Percentiles rank a stretch among this genome's conserved stretches.
These are phyloP conservation scores for Pelmatolapia mariae DNA, from an alignment of 2,113 vertebrate genomes.

Conservation along the genomic window DNA sequence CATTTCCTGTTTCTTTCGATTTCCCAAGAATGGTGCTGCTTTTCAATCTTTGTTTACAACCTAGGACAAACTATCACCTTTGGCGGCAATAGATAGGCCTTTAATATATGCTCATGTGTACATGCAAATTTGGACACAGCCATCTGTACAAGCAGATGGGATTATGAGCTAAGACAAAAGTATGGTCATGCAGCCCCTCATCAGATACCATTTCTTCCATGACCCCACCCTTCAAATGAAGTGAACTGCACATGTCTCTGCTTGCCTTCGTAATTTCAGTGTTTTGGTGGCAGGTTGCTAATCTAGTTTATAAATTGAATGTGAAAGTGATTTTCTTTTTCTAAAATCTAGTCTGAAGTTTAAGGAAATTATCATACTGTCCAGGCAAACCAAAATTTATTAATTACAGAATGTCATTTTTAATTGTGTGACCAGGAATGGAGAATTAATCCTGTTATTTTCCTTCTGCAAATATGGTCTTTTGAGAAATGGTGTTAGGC, in stretches of 20 bases:
- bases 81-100: not conserved
- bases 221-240: constrained; percentile 17
- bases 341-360: not conserved
- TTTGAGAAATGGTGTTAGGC: not conserved
- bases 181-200: not conserved
- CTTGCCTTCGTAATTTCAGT: constrained; percentile 7
- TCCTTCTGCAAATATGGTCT: not conserved
- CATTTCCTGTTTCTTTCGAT: not conserved
- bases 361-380: not conserved
- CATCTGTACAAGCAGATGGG: not conserved
- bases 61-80: not conserved
- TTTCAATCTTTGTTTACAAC: not conserved
- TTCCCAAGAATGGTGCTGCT: not conserved
- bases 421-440: not conserved
- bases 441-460: not conserved
- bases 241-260: not conserved
- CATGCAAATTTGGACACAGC: not conserved
- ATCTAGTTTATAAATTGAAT: not conserved
- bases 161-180: not conserved
- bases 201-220: constrained; percentile 11
- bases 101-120: not conserved
- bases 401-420: not conserved
- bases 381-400: not conserved
- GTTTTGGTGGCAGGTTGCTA: not conserved
- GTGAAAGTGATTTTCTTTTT: not conserved